Evolutionary conservation across 2,888 invertebrate species (phyloP).

Genomic region (Spicauda simplicius): DNA sequence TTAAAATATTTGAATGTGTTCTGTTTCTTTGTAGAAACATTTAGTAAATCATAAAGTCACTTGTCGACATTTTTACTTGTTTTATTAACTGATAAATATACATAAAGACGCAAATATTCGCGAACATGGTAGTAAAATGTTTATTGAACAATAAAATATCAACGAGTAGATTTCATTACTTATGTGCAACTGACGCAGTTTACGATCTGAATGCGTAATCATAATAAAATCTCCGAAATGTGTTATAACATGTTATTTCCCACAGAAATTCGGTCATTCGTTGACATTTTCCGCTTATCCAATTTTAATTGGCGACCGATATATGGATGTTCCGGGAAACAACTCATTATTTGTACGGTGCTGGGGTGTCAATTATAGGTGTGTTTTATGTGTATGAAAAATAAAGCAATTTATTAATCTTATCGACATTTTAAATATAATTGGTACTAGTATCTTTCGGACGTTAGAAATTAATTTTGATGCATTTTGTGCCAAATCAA

Average conservation of each 20-base stretch:
- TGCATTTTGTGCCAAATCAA: too few relatives aligned
- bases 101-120: slow-evolving; percentile 45
- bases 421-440: too few relatives aligned
- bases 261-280: slow-evolving; percentile 31
- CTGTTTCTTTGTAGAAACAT: neutral
- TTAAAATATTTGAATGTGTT: neutral
- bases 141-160: slow-evolving; percentile 67
- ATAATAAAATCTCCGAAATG: slow-evolving; percentile 38
- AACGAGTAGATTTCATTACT: slow-evolving; percentile 60
- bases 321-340: neutral
- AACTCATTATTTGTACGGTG: too few relatives aligned
- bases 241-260: slow-evolving; percentile 29
- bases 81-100: slow-evolving; percentile 39
- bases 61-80: slow-evolving; percentile 27
- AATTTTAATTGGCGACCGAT: slow-evolving; percentile 2
- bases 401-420: too few relatives aligned
- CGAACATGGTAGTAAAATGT: slow-evolving; percentile 60
- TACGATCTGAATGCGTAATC: slow-evolving; percentile 51
- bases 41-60: slow-evolving; percentile 5
- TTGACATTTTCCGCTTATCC: slow-evolving; percentile 1
- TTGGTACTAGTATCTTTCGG: too few relatives aligned
- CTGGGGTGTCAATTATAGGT: too few relatives aligned
- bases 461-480: too few relatives aligned
- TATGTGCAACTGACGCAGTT: slow-evolving; percentile 52
- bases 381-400: too few relatives aligned